These are phyloP conservation scores for Intellagama lesueurii DNA, from an alignment of 2,797 vertebrate genomes.

Conservation along the genomic window DNA sequence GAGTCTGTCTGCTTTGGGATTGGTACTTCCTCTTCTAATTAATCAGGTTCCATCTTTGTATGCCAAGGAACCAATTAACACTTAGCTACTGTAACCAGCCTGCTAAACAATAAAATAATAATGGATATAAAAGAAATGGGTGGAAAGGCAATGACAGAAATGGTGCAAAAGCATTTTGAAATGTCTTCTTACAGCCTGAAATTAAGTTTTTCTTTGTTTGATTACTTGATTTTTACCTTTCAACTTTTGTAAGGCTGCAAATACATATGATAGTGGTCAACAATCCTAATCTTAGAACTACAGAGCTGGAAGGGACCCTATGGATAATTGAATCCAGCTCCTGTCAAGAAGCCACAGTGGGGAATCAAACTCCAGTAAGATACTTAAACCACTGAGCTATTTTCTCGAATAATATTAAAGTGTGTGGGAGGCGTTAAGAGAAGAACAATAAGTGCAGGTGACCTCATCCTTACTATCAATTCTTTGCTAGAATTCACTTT, in stretches of 20 bases:
- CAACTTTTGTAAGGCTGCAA: background rate
- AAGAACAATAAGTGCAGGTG: background rate
- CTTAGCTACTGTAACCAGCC: constrained; percentile 78
- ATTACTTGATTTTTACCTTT: background rate
- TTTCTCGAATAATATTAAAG: background rate
- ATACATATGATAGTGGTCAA: background rate
- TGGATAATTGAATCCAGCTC: too few species aligned
- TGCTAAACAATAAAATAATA: constrained; percentile 72
- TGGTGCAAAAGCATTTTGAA: constrained; percentile 38
- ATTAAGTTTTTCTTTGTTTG: background rate
- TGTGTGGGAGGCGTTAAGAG: fast-evolving
- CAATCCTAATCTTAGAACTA: background rate
- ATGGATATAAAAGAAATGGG: constrained; percentile 54
- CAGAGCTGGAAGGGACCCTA: too few species aligned
- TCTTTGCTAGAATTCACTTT: background rate
- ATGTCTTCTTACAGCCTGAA: background rate
- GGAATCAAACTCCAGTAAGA: too few species aligned
- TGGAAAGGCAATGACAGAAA: constrained; percentile 49
- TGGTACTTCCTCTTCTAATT: constrained; percentile 79
- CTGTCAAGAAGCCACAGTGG: too few species aligned
- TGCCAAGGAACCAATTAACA: constrained; percentile 80
- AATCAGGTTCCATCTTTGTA: constrained; percentile 77
- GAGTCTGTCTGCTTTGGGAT: constrained; percentile 64
- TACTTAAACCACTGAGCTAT: too few species aligned
- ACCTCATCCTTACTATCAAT: background rate